A percentile compares a stretch with the other conserved stretches of the same genome.
Conservation (phyloP, 35 echinoderm and acorn worm genomes). For the Holothuria glaberrima region DNA sequence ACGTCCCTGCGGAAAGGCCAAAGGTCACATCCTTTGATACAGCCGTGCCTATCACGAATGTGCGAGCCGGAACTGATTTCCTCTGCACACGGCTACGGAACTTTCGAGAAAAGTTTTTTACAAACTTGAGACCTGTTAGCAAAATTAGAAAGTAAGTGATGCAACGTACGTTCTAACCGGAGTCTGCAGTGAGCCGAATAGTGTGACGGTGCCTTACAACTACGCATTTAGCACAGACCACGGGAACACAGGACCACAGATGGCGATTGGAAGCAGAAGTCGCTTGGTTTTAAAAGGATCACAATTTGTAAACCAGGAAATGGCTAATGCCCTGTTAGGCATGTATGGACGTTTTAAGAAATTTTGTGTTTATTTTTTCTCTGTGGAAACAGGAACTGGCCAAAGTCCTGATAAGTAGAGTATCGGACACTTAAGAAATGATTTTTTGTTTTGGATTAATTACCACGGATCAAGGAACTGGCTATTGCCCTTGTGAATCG, state of each 20-base stretch:
- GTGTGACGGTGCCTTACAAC: background rate
- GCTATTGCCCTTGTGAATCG: constrained; percentile 22
- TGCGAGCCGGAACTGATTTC: constrained; percentile 18
- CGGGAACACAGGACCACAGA: constrained; percentile 14
- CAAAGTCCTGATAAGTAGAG: background rate
- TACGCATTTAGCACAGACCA: background rate
- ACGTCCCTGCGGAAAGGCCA: background rate
- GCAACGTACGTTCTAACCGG: background rate
- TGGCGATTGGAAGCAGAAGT: background rate
- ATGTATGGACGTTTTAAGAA: background rate
- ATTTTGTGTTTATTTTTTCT: constrained; percentile 10
- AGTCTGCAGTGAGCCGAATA: constrained; percentile 1
- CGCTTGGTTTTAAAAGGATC: background rate
- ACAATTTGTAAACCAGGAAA: background rate
- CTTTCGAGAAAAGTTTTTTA: constrained; percentile 9
- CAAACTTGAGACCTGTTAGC: background rate
- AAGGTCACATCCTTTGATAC: background rate
- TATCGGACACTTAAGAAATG: background rate
- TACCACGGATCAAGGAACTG: constrained; percentile 26
- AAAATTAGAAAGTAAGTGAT: too few relatives aligned
- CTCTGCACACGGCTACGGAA: constrained; percentile 24
- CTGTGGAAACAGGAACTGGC: constrained; percentile 10
- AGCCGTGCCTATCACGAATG: constrained; percentile 4
- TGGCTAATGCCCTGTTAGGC: constrained; percentile 7
- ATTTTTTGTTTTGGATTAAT: constrained; percentile 13